Base-by-base conservation (phyloP, 1,140 invertebrate species). In the Sycobia sp. region DNA sequence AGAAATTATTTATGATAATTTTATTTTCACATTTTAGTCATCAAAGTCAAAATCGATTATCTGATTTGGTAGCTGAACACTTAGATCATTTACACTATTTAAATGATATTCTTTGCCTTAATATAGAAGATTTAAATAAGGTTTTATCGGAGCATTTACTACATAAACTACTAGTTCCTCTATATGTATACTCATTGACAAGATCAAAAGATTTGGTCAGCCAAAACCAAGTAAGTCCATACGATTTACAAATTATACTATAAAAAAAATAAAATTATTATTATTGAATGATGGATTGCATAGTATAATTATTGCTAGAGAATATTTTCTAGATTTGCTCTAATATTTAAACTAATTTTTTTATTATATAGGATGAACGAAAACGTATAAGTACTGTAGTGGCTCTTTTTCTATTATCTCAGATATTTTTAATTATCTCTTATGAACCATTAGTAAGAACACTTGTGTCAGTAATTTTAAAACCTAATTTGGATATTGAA, bases 81-180 rank as follows among this genome's bases (percentile, higher is more conserved):
- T 83, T 99, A 41, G 97, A 99, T 80, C 95, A 99, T 80, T 83
- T 99, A 13, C 97, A 99, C 82, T 99, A 99, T 79, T 83, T 99
- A 22, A 99, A 98, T 75, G 97, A 99, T 70, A 98, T 99, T 75
- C 84, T 98, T 18, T 90, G 91, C 74, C 86, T 98, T 18, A 90
- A 95, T 74, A 97, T 98, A 71, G 88, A 91, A 34, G 91, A 95
- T 71, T 84, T 99, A 46, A 99, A 99, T 82, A 90, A 94, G 70
- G 94, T 99, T 25, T 82, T 99, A n/a, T 93, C 94, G 0, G 94
- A 98, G 75, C 95, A 98, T 82, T 83, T 99, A 23, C 82, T 99
- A 23, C 92, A 98, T 75, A 91, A 96, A 77, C 83, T 99, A 2
- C 85, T 99, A 27, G 91, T 98, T 65, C 97, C 97, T 11, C 82